phyloP scores from a whole-genome alignment of 2,113 vertebrate genomes.

The Excalfactoria chinensis region DNA sequence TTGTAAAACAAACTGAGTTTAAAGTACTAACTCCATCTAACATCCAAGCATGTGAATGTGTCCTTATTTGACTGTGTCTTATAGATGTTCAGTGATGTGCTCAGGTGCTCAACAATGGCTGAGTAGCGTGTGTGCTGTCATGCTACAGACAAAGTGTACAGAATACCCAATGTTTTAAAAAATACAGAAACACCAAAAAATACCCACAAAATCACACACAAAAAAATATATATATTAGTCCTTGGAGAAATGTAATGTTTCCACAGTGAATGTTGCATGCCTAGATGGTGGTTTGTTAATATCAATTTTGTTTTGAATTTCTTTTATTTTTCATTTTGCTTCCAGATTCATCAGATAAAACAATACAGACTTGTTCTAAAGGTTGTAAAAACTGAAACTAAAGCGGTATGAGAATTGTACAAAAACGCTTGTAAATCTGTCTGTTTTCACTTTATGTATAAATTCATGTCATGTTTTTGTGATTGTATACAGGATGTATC shows the following conservation, averaged over 20 bases:
- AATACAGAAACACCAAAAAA: conserved; percentile 56
- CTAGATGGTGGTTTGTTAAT: conserved; percentile 87
- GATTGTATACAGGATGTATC: conserved; percentile 95
- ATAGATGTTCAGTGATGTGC: conserved; percentile 86
- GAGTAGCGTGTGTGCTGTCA: conserved; percentile 83
- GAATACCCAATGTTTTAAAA: conserved; percentile 77
- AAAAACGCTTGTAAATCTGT: conserved; percentile 96
- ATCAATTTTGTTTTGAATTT: conserved; percentile 63
- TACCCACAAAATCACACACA: conserved; percentile 64
- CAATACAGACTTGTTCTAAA: conserved; percentile 71
- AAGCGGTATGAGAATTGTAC: conserved; percentile 86
- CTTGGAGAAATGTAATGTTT: conserved; percentile 90
- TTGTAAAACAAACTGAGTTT: conserved; percentile 87
- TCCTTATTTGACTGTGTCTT: conserved; percentile 84
- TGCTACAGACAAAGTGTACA: conserved; percentile 79
- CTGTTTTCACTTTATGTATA: conserved; percentile 95
- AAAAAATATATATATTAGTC: conserved; percentile 68
- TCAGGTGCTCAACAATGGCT: conserved; percentile 83
- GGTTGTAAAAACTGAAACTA: conserved; percentile 84
- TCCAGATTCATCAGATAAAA: conserved; percentile 79
- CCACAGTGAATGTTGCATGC: conserved; percentile 97
- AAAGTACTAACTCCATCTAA: conserved; percentile 83
- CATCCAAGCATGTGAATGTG: conserved; percentile 93
- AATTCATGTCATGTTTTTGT: conserved; percentile 94
- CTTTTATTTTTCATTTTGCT: conserved; percentile 76